Base-by-base conservation (phyloP, 2,888 invertebrate genomes). In the Autographa pulchrina region DNA sequence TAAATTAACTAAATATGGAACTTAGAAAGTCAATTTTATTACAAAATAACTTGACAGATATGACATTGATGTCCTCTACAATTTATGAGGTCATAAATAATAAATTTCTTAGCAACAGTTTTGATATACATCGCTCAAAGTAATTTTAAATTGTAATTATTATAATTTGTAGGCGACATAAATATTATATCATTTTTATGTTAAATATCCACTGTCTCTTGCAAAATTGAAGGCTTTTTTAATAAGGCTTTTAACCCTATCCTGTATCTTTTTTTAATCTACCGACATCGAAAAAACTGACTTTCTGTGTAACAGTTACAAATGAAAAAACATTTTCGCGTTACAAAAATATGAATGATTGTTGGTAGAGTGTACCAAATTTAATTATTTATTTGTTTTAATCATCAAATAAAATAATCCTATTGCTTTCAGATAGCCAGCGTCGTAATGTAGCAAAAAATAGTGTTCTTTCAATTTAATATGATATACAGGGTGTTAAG, bases 71-170 rank as follows among this genome's bases (percentile, higher is more conserved):
- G 48, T n/a, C 16, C 4, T n/a, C 6, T 6, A 48, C n/a, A 48
- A n/a, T 48, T 48, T 48, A 48, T 48, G 48, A n/a, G n/a, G 16
- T 48, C 48, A 48, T 48, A n/a, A 48, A 48, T 48, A 43, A 38
- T n/a, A 7, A 48, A 48, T 48, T 8, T 48, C 7, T n/a, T 43
- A 6, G 48, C 48, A n/a, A n/a, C n/a, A 48, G 48, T 48, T 48
- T 16, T 48, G 48, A 48, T 48, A 4, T 6, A 48, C 48, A 48
- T 48, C 48, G 48, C 48, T 48, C 48, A 48, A 48, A 48, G 48
- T n/a, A 6, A 48, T 48, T 48, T n/a, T 48, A 48, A 48, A 48
- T 48, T 48, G n/a, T 48, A 48, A 48, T 48, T 48, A 48, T 48
- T n/a, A n/a, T n/a, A n/a, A 48, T 48, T 6, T 16, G n/a, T 48